Base-by-base conservation (phyloP, 2,797 vertebrate genomes). In the Amniataba percoides region DNA sequence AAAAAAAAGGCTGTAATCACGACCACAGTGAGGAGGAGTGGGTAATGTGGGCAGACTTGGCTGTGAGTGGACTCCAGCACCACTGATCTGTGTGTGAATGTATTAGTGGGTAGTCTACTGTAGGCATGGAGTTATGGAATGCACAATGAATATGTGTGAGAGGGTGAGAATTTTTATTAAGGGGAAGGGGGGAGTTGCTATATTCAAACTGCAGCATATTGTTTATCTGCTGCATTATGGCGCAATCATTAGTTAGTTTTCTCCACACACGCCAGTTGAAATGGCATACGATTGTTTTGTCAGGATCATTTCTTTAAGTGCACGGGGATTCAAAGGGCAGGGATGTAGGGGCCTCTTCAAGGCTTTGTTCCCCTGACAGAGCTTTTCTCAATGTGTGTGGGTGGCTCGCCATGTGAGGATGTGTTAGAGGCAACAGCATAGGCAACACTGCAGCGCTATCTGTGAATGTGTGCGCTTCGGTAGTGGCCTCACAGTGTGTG, bases 11-110 rank as follows among this genome's bases (percentile, higher is more conserved):
- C 92, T 93, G 87, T 89, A 93, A 95, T 95, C 93, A 93, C 91
- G 93, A 95, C 88, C 90, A 90, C 84, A 93, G 92, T 92, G 93
- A 95, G 92, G 94, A 94, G 94, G 94, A 94, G 93, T 93, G 91
- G 93, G 93, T 92, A 89, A 93, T 94, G 94, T 95, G 93, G 93
- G 93, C 92, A 94, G 93, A 94, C 91, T 95, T 95, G 94, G 93
- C 93, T 92, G 93, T 82, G 91, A 93, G 93, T 93, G 92, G 91
- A 92, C 91, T 93, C 88, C 89, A 92, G 91, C 92, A 90, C 87
- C 88, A 92, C 87, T 87, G 92, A 93, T 91, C 85, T 92, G 90
- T 90, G 89, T 89, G 90, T 92, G 91, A 89, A 91, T 91, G 90
- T 91, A 92, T 92, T 92, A 88, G 91, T 92, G 91, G 90, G 92